Conservation (phyloP, 2,113 vertebrate species). For the Plecturocebus donacophilus region DNA sequence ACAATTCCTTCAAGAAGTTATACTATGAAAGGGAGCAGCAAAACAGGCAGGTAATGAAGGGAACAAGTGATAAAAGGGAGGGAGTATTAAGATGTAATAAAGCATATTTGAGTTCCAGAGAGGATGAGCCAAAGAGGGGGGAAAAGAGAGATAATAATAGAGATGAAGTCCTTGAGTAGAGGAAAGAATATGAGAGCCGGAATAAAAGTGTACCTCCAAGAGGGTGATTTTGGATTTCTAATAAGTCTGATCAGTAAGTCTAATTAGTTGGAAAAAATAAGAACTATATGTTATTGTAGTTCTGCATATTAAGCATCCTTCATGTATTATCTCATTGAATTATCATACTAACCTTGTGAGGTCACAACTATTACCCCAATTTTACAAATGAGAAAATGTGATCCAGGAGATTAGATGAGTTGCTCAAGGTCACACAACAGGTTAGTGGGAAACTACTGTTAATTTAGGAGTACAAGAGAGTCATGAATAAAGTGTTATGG, state of each 20-base stretch:
- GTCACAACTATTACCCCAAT: not conserved
- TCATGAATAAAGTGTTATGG: not conserved
- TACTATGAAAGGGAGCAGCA: not conserved
- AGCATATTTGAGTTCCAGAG: not conserved
- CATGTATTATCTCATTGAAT: not conserved
- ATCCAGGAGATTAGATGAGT: not conserved
- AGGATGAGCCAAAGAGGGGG: not conserved
- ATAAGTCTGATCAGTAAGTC: not conserved
- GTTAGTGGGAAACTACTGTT: not conserved
- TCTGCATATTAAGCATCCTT: not conserved
- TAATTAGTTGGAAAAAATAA: not conserved
- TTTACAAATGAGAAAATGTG: not conserved
- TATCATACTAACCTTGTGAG: not conserved
- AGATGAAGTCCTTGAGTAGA: not conserved
- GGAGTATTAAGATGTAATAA: not conserved
- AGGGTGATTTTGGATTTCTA: not conserved
- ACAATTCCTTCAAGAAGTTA: not conserved
- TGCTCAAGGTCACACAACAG: not conserved
- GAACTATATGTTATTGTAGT: not conserved
- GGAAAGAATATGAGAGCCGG: not conserved
- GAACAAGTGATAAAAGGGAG: not conserved
- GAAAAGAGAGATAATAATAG: not conserved
- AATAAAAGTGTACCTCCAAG: not conserved
- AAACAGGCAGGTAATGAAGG: not conserved
- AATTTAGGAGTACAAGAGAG: not conserved